Evolutionary conservation across 2,888 invertebrate species (phyloP), one percentile per base, ranked within the genome.

Genomic region (Villa cingulata): DNA sequence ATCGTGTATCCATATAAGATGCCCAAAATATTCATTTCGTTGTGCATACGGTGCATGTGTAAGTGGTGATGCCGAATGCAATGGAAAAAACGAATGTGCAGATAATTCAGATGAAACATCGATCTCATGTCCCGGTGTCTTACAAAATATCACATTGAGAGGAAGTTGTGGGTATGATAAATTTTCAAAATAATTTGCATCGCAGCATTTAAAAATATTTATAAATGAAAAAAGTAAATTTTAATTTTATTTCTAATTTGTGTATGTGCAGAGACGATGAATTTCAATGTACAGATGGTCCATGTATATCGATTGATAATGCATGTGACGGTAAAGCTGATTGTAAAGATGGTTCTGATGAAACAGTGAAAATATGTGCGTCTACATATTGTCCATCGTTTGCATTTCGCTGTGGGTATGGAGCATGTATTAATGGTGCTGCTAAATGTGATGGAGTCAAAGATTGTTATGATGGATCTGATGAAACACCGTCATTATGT

Each of bases 1-100:
- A 36, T 51, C 50, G 14, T 68, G 68, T 40, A 53, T 62, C 15
- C 53, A 61, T n/a, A 29, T 51, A 0, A 43, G 56, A 51, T 81
- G 81, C 56, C 71, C 72, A 0, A 51, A 60, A 0, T 73, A 71
- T 54, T 69, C 76, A 34, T 65, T 61, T 48, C 56, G 57, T 17
- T 66, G 66, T 48, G 57, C 57, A 3, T 67, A 66, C 10, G 66
- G 66, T 0, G 67, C 60, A 1, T 61, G 62, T 36, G 56, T 62
- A 18, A 23, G 43, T 4, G 54, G 53, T 1, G 38, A 17, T 1
- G 46, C 49, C 0, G 43, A 38, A 43, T 60, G 60, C 34, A 55
- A 60, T 51, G 51, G 54, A 2, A 19, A 36, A 1, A 32, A 18
- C 5, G 55, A 62, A 23, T 62, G 62, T 47, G 54, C 46, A 0